Percentiles rank a stretch among this genome's conserved stretches.
Conservation (phyloP, 2,888 invertebrate genomes). For the Ochropacha duplaris region DNA sequence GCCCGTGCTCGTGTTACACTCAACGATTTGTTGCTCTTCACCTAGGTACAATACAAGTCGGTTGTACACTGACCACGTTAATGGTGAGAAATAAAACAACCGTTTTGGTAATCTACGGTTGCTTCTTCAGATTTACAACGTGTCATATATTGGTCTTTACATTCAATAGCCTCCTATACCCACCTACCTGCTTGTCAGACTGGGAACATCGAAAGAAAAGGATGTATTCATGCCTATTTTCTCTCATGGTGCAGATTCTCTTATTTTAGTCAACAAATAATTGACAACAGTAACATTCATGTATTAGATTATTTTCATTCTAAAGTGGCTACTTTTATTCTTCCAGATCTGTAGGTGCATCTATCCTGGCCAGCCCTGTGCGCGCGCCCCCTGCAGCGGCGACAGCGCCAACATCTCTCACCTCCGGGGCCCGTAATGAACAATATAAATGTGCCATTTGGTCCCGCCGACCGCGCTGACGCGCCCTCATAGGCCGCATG, state of each 20-base stretch:
- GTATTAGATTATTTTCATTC: too few relatives aligned
- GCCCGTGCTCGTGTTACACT: slow-evolving; percentile 13
- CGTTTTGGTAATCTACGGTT: not conserved
- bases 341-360: not conserved
- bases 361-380: slow-evolving; percentile 49
- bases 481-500: not conserved
- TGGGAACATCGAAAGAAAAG: too few relatives aligned
- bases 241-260: too few relatives aligned
- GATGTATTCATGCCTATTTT: too few relatives aligned
- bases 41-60: not conserved
- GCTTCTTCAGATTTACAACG: too few relatives aligned
- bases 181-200: too few relatives aligned
- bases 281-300: too few relatives aligned
- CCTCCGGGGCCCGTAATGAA: slow-evolving; percentile 74
- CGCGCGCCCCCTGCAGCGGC: slow-evolving; percentile 58
- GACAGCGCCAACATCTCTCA: slow-evolving; percentile 79
- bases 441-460: slow-evolving; percentile 78
- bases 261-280: too few relatives aligned
- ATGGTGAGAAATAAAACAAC: not conserved
- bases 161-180: too few relatives aligned
- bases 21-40: not conserved
- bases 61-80: not conserved
- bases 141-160: too few relatives aligned
- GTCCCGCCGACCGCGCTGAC: slow-evolving; percentile 26
- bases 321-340: not conserved